Percentiles rank a stretch among this genome's conserved stretches.
Evolutionary conservation across 2,888 invertebrate species (phyloP).

Genomic region (Drosophila setosimentum): DNA sequence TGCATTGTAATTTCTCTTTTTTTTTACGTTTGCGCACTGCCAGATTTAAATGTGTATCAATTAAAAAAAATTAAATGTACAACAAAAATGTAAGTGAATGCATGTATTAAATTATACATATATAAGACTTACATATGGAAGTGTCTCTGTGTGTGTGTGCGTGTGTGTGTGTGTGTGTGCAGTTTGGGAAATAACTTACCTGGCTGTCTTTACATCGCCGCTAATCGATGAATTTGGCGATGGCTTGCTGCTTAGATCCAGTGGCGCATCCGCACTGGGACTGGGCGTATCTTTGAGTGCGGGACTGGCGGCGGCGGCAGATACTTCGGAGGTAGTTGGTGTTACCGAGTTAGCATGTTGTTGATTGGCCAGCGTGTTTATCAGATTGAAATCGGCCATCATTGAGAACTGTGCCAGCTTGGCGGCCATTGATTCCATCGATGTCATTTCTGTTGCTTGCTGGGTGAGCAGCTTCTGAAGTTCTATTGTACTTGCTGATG

Average conservation of each 20-base stretch:
- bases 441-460: constrained; percentile 86
- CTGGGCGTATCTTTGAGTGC: constrained; percentile 86
- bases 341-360: constrained; percentile 83
- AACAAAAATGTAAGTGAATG: not conserved
- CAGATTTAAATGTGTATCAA: constrained; percentile 15
- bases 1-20: constrained; percentile 32
- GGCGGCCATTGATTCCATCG: constrained; percentile 89
- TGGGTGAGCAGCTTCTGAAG: constrained; percentile 80
- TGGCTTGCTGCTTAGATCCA: constrained; percentile 94
- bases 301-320: constrained; percentile 84
- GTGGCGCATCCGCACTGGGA: constrained; percentile 87
- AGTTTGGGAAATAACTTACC: constrained; percentile 80
- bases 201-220: constrained; percentile 88
- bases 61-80: constrained; percentile 10
- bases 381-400: constrained; percentile 65
- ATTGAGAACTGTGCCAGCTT: constrained; percentile 84
- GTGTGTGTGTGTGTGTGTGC: not conserved
- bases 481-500: constrained; percentile 52
- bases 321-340: constrained; percentile 85
- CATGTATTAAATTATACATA: not conserved
- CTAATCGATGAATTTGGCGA: constrained; percentile 86
- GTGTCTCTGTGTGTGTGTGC: not conserved
- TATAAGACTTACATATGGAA: too few relatives aligned
- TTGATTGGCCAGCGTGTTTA: constrained; percentile 72
- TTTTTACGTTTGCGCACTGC: constrained; percentile 68